These are phyloP conservation scores for Sinhomidia bicolor DNA, from an alignment of 2,888 invertebrate genomes.

Conservation along the genomic window DNA sequence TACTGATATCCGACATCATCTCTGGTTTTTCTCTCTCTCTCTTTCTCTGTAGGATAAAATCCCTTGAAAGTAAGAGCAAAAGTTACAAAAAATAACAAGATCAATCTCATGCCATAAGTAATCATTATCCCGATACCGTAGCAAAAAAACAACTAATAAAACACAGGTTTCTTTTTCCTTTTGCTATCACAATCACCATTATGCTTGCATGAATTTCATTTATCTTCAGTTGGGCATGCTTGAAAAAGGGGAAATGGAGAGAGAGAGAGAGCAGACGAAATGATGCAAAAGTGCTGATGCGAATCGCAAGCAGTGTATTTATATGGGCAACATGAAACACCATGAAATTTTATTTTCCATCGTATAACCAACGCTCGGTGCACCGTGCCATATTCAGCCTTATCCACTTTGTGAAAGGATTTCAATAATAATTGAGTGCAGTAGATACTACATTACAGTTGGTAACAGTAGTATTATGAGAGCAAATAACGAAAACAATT, in stretches of 20 bases:
- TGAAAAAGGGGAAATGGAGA: background rate
- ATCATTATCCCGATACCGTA: background rate
- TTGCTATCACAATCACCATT: background rate
- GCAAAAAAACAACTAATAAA: background rate
- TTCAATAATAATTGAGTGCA: background rate
- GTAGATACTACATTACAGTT: too few species aligned
- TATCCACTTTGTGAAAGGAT: background rate
- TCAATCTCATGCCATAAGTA: background rate
- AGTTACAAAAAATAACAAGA: background rate
- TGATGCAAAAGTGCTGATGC: background rate
- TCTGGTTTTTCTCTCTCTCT: background rate
- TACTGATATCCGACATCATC: background rate
- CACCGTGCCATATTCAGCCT: background rate
- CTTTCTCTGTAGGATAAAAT: background rate
- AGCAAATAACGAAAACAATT: background rate
- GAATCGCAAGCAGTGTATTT: background rate
- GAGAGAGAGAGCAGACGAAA: background rate
- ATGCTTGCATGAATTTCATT: background rate
- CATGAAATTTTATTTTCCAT: slow-evolving; percentile 3
- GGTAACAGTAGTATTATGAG: background rate
- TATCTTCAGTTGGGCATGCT: background rate
- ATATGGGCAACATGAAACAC: background rate
- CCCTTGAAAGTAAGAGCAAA: background rate
- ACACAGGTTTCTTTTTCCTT: background rate
- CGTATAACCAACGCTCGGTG: background rate